phyloP scores from a whole-genome alignment of 2,888 invertebrate genomes.

The Eudemis profundana region DNA sequence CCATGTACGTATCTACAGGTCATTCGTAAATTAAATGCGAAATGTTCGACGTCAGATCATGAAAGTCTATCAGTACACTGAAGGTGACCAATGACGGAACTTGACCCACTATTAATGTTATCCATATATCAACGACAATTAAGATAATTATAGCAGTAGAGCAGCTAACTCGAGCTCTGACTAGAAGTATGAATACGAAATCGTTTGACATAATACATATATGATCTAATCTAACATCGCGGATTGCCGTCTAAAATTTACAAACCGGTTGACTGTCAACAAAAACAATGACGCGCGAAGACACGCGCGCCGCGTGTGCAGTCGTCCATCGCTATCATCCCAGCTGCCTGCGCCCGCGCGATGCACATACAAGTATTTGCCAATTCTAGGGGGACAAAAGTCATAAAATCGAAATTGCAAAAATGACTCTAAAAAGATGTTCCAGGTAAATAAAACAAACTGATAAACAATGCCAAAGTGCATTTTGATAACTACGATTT shows the following conservation, averaged over 20 bases:
- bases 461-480: too few species aligned
- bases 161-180: neutral
- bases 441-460: too few species aligned
- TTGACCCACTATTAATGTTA: constrained; percentile 14
- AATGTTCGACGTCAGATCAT: constrained; percentile 7
- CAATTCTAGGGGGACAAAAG: too few species aligned
- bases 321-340: neutral
- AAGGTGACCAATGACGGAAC: constrained; percentile 23
- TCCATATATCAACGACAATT: constrained; percentile 7
- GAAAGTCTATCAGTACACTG: constrained; percentile 14
- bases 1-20: neutral
- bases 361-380: too few species aligned
- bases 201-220: neutral
- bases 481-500: too few species aligned
- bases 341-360: neutral
- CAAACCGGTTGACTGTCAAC: constrained; percentile 38
- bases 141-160: constrained; percentile 3
- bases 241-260: constrained; percentile 18
- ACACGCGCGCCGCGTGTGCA: constrained; percentile 3
- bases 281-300: constrained; percentile 40
- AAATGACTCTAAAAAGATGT: too few species aligned
- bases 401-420: too few species aligned
- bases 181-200: neutral
- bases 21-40: neutral
- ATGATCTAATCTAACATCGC: constrained; percentile 13